A percentile compares a stretch with the other conserved stretches of the same genome.
Conservation (phyloP, 1,140 invertebrate species). For the Drosophila orena region DNA sequence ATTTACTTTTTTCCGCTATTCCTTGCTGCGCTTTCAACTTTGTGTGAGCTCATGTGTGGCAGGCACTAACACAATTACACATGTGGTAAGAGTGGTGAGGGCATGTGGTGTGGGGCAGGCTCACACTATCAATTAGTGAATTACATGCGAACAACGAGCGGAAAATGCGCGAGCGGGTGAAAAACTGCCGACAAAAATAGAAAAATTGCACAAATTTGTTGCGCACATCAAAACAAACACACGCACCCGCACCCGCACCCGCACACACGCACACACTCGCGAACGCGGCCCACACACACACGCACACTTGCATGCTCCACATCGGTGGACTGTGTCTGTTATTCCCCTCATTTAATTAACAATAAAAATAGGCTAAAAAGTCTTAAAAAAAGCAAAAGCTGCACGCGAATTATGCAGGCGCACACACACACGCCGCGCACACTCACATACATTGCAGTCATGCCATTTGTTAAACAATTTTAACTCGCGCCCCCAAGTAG, state of each 20-base stretch:
- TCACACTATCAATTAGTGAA: conserved; percentile 83
- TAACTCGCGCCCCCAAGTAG: conserved; percentile 74
- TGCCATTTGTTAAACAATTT: conserved; percentile 80
- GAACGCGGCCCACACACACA: neutral
- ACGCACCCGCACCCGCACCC: conserved; percentile 2
- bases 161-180: conserved; percentile 53
- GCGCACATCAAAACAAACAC: conserved; percentile 34
- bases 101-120: conserved; percentile 17
- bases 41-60: conserved; percentile 24
- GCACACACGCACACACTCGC: conserved; percentile 7
- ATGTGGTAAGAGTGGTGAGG: conserved; percentile 33
- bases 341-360: conserved; percentile 83
- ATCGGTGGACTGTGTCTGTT: conserved; percentile 28
- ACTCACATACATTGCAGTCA: conserved; percentile 63
- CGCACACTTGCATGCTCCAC: conserved; percentile 8
- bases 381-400: conserved; percentile 74
- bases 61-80: conserved; percentile 75
- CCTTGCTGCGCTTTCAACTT: conserved; percentile 29
- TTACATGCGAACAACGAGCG: conserved; percentile 78
- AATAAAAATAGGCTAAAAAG: conserved; percentile 84
- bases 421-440: conserved; percentile 36
- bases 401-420: conserved; percentile 59
- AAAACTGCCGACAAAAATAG: conserved; percentile 63
- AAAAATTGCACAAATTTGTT: conserved; percentile 68
- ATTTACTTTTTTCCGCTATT: conserved; percentile 47